These are phyloP conservation scores for Alethe castanea DNA, from an alignment of 2,113 vertebrate genomes.

Conservation along the genomic window DNA sequence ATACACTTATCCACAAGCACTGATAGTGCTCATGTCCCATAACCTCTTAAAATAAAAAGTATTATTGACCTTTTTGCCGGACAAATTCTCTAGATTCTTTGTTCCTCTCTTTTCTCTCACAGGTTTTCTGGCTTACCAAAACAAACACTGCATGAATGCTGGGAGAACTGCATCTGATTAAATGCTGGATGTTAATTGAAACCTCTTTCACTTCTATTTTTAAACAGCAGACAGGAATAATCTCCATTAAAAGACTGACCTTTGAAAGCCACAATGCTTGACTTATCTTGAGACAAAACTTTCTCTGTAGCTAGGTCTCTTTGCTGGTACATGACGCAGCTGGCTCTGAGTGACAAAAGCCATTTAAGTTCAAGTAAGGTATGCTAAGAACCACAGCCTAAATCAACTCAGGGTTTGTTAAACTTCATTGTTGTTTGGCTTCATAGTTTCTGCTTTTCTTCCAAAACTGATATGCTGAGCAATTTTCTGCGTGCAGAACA, in stretches of 20 bases:
- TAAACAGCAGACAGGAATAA: constrained; percentile 25
- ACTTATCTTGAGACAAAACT: constrained; percentile 11
- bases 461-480: not conserved
- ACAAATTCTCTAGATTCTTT: not conserved
- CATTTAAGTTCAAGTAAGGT: not conserved
- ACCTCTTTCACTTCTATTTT: constrained; percentile 49
- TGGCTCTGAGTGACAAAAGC: not conserved
- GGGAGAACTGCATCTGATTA: constrained; percentile 45
- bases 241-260: constrained; percentile 10
- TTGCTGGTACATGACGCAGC: not conserved
- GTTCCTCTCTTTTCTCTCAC: not conserved
- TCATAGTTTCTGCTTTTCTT: not conserved
- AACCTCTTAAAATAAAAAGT: not conserved
- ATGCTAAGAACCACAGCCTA: not conserved
- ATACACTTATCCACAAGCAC: not conserved
- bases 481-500: not conserved
- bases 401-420: not conserved
- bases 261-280: constrained; percentile 46
- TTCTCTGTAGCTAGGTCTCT: not conserved
- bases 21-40: accelerated
- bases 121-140: constrained; percentile 17
- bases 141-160: constrained; percentile 26
- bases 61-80: not conserved
- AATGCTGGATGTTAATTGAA: constrained; percentile 4
- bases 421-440: not conserved